Evolutionary conservation across 2,113 vertebrate genomes (phyloP).

Genomic region (Anarhynchus alexandrinus): DNA sequence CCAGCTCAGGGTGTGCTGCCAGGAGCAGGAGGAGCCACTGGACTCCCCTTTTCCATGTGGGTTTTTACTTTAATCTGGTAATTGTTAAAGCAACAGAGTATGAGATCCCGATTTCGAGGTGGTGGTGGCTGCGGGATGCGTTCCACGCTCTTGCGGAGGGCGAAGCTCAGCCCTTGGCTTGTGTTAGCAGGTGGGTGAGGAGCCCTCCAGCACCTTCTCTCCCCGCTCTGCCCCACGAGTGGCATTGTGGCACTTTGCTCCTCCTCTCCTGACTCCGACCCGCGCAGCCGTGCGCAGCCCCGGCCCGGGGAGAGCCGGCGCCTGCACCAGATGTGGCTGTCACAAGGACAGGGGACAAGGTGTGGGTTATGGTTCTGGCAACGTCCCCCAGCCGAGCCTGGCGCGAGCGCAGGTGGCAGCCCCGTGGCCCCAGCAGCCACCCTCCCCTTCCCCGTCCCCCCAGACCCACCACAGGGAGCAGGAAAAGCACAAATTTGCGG

Average conservation of each 20-base stretch:
- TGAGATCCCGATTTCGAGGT: not conserved
- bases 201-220: not conserved
- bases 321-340: not conserved
- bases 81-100: not conserved
- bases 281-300: fast-evolving
- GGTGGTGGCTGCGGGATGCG: not conserved
- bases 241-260: not conserved
- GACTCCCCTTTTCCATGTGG: not conserved
- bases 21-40: not conserved
- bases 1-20: not conserved
- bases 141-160: not conserved
- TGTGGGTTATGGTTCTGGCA: not conserved
- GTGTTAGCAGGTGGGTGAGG: not conserved
- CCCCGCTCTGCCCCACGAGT: fast-evolving
- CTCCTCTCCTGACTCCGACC: not conserved
- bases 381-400: not conserved
- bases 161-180: not conserved
- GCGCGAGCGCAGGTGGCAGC: not conserved
- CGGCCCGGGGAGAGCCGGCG: not conserved
- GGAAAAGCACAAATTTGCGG: not conserved
- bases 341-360: not conserved
- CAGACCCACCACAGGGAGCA: not conserved
- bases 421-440: fast-evolving
- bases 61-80: not conserved
- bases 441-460: not conserved